These are phyloP conservation scores for Macrosiphum euphorbiae DNA, from an alignment of 2,888 invertebrate genomes.

Conservation along the genomic window DNA sequence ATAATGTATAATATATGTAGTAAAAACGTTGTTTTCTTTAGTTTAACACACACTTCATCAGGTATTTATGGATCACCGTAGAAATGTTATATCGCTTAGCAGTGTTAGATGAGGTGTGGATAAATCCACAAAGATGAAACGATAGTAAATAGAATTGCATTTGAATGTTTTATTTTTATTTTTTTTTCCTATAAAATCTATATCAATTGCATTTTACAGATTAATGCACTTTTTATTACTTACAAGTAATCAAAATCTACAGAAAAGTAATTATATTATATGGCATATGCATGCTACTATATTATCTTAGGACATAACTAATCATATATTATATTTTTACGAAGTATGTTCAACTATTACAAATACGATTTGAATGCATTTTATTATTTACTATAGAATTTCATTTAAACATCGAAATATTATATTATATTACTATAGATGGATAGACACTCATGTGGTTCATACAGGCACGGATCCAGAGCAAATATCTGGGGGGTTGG, in stretches of 20 bases:
- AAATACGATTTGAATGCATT: background rate
- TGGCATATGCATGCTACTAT: background rate
- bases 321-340: background rate
- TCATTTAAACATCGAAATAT: background rate
- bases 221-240: background rate
- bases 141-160: background rate
- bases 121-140: too few relatives aligned
- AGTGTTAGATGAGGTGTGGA: background rate
- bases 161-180: background rate
- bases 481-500: too few relatives aligned
- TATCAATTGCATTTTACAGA: background rate
- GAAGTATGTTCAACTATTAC: background rate
- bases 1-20: background rate
- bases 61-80: background rate
- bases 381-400: background rate
- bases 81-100: background rate
- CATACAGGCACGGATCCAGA: too few relatives aligned
- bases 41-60: background rate
- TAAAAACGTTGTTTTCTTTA: background rate
- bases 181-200: background rate
- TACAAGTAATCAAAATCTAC: background rate
- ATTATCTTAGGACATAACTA: background rate
- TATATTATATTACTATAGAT: background rate
- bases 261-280: background rate
- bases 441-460: background rate